Evolutionary conservation across 2,113 vertebrate genomes (phyloP), one percentile per base, ranked within the genome.

Genomic region (Erythrocercus mccallii): DNA sequence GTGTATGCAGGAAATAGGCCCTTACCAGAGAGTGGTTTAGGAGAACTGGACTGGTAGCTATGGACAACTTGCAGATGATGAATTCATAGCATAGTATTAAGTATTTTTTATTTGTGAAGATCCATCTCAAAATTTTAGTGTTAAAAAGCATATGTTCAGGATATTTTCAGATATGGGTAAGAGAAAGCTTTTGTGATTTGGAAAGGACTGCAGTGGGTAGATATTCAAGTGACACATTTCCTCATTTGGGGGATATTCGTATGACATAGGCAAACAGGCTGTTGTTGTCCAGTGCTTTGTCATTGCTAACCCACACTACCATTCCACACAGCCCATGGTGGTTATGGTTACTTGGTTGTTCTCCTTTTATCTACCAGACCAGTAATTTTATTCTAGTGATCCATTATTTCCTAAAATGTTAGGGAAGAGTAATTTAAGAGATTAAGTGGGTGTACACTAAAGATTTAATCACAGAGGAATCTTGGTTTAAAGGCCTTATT

Each of bases 401-500:
- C 17, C 15, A 18, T 84, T 64, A 60, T 79, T 91, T 91, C 25
- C 51, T 79, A 62, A 92, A 89, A 74, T 47, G 25, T 47, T 86
- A 70, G 6, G 56, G 48, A 89, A 37, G 28, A 48, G 14, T 51
- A 69, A 76, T 85, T 79, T 76, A 78, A 57, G 66, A 71, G 24
- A 53, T 81, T 64, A 28, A 62, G 24, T 81, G 56, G 60, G 68
- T 47, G 37, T 74, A 82, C 19, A 40, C 23, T 60, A 57, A 81
- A 81, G 31, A 87, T 81, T 51, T 86, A 81, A 79, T 91, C 69
- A 91, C 12, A 76, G 77, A 79, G 9, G 38, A 74, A 79, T 89
- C 58, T 72, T 54, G 23, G 37, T 60, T 85, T 91, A 92, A 95
- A 92, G 65, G n/a, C 12, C 47, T 82, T 81, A 38, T 76, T 91